Conservation (phyloP, 1,140 invertebrate genomes). For the Ectropis grisescens region DNA sequence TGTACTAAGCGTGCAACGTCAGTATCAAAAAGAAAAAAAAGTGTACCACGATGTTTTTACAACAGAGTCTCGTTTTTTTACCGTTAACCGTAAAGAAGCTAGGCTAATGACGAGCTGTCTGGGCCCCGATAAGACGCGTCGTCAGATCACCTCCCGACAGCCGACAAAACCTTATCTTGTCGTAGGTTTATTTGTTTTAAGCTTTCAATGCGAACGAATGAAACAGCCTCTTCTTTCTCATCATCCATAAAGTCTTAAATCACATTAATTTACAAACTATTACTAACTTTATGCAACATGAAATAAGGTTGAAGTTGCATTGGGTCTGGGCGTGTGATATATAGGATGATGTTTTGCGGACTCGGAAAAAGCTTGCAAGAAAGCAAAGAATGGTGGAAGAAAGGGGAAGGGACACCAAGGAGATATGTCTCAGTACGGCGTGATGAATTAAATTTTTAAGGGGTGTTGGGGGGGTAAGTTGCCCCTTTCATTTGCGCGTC, state of each 20-base stretch:
- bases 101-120: constrained; percentile 14
- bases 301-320: constrained; percentile 22
- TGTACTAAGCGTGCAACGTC: no score
- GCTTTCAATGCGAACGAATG: constrained; percentile 58
- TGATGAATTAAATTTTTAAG: constrained; percentile 70
- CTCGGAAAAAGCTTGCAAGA: constrained; percentile 61
- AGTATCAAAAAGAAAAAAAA: no score
- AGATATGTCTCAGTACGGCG: constrained; percentile 56
- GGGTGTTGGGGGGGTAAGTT: constrained; percentile 35
- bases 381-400: constrained; percentile 63
- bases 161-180: constrained; percentile 51
- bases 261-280: no score
- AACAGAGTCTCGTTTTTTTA: no score
- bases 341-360: constrained; percentile 39
- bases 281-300: no score
- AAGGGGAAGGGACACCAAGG: constrained; percentile 52
- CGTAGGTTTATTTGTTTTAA: constrained; percentile 64
- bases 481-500: constrained; percentile 43
- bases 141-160: constrained; percentile 32
- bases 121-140: constrained; percentile 18
- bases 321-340: constrained; percentile 12
- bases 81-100: no score
- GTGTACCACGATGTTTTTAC: no score
- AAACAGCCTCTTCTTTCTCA: constrained; percentile 53
- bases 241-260: no score